phyloP scores from a whole-genome alignment of 2,888 invertebrate genomes.

The Steinernema carpocapsae region DNA sequence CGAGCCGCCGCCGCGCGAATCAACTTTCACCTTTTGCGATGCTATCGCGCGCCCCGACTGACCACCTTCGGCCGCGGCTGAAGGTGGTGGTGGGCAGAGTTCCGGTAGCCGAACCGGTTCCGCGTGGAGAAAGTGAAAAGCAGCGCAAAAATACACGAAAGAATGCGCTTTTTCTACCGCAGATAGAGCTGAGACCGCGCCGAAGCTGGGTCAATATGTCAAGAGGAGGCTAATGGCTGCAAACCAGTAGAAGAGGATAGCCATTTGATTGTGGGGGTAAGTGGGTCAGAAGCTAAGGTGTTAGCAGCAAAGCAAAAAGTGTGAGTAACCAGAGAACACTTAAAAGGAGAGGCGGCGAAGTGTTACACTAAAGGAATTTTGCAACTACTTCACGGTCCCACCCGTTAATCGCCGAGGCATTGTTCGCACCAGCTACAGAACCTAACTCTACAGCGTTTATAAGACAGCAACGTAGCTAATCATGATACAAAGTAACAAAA shows the following conservation, averaged over 20 bases:
- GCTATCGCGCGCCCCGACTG: slow-evolving; percentile 33
- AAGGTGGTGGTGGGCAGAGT: slow-evolving; percentile 6
- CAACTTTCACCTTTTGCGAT: slow-evolving; percentile 32
- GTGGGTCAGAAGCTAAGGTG: too few relatives aligned
- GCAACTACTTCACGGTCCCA: too few relatives aligned
- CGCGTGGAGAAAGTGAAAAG: slow-evolving; percentile 27
- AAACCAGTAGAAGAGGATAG: background rate
- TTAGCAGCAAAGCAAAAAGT: too few relatives aligned
- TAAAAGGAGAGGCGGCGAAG: too few relatives aligned
- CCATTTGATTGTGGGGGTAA: too few relatives aligned
- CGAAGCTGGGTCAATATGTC: slow-evolving; percentile 20
- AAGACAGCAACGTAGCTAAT: too few relatives aligned
- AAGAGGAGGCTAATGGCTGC: background rate
- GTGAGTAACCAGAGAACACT: too few relatives aligned
- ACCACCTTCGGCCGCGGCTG: slow-evolving; percentile 19
- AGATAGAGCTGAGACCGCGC: background rate
- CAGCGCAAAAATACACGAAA: slow-evolving; percentile 16
- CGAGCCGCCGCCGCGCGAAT: slow-evolving; percentile 20
- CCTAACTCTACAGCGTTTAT: too few relatives aligned
- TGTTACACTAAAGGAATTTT: too few relatives aligned
- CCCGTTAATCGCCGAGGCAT: too few relatives aligned
- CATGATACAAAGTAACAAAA: too few relatives aligned
- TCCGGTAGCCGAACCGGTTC: slow-evolving; percentile 28
- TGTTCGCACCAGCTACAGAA: too few relatives aligned
- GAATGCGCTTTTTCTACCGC: slow-evolving; percentile 30